Evolutionary conservation across 1,140 invertebrate genomes (phyloP), one percentile per base, ranked within the genome.

Genomic region (Diachasma alloeum): DNA sequence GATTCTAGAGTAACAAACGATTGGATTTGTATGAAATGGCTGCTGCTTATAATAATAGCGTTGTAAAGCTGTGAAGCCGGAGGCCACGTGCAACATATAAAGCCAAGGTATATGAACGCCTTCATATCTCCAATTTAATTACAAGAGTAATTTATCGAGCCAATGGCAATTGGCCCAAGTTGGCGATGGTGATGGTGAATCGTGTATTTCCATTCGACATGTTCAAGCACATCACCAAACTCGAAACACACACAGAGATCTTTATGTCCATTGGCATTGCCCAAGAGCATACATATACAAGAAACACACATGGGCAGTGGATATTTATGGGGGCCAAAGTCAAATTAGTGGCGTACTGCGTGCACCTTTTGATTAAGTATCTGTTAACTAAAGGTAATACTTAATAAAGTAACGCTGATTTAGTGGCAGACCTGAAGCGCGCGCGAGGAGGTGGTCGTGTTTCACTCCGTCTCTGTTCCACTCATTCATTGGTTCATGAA

Each of bases 341-440:
- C 88, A 89, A 89, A 90, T 90, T 90, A 89, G 89, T 90, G 88
- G 89, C 87, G 87, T 87, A 89, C 87, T 87, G 88, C 86, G 87
- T 88, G 86, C 85, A 89, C 87, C 87, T 89, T 89, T 90, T 89
- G 88, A 90, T 90, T 89, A 90, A 90, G 88, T 90, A 90, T 89
- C 88, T 90, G 88, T 90, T 89, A 90, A 90, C 88, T 87, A 87
- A 89, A 88, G 87, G 87, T 90, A 90, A 90, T 89, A 90, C 88
- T 89, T 90, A 90, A 90, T 90, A 90, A 90, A 89, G 88, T 89
- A 90, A 90, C 88, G 85, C 86, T 90, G 88, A 90, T 89, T 90
- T 89, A 90, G 87, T 87, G 84, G 81, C 79, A n/a, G 53, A 36
- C 68, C 48, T 44, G 37, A 37, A 56, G 69, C 66, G 44, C 26